Evolutionary conservation across 2,888 invertebrate species (phyloP), one percentile per base, ranked within the genome.

Genomic region (Mermis nigrescens): DNA sequence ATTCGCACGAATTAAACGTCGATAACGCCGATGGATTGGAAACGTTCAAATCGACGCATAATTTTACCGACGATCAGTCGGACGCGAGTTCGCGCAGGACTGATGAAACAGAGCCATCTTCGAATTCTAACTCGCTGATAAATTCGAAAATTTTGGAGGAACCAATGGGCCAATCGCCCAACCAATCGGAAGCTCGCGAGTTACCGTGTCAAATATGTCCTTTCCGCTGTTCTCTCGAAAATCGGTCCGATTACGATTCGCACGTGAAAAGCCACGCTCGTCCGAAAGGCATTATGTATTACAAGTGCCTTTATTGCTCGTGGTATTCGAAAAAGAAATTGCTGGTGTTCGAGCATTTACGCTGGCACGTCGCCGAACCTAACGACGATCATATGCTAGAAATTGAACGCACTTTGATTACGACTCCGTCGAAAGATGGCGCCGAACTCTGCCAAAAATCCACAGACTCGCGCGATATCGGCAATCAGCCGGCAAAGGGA

Each of bases 271-370:
- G 27, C 26, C 57, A 57, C 29, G 7, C 2, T 2, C 3, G 2
- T 12, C 45, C 57, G 4, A 57, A 12, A 26, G 28, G 24, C 2
- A 12, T 60, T 19, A 22, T 66, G 38, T 63, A 59, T 56, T 65
- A 67, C 57, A 65, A 66, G 46, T 65, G 65, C 57, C 60, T 57
- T 24, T 66, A 66, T 58, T 65, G 65, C 63, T 59, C 45, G 29
- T 65, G 65, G 65, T 59, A 60, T 56, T 19, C 62, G 27, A 61
- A 62, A 46, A 64, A 62, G 46, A 65, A 64, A 57, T 24, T 45
- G 19, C 28, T 59, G 15, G 55, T 65, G 12, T 60, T 67, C 51
- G 31, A 61, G 7, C 65, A 65, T 55, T 28, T 65, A 59, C 15
- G 7, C 2, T 32, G 67, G 46, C 65, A 65, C 60, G 67, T 66